A percentile compares a stretch with the other conserved stretches of the same genome.
Conservation (phyloP, 2,113 vertebrate species). For the Aegithalos caudatus region DNA sequence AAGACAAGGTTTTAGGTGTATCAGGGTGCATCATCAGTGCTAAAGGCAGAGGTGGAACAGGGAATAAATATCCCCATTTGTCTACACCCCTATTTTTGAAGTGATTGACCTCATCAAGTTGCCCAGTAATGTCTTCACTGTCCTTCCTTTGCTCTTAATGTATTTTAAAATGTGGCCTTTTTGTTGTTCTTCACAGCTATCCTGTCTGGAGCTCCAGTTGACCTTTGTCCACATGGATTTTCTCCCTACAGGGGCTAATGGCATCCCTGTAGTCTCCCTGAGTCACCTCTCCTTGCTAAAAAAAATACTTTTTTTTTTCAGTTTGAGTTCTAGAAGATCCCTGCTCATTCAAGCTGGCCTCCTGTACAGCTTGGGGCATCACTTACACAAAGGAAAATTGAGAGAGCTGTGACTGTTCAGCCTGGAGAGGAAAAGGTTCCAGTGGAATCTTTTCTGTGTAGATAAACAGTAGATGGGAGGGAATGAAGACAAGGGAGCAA, state of each 20-base stretch:
- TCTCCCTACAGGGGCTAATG: neutral
- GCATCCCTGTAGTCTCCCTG: neutral
- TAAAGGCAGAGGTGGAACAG: neutral
- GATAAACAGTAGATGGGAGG: neutral
- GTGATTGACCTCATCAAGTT: neutral
- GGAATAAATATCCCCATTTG: neutral
- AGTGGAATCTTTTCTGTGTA: neutral
- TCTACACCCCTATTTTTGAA: neutral
- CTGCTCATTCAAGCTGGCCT: neutral
- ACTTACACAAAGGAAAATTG: neutral
- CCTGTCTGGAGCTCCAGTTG: neutral
- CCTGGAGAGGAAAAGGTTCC: neutral
- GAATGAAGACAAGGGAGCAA: neutral
- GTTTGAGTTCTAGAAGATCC: neutral
- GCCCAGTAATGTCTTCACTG: neutral
- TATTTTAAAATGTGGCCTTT: neutral
- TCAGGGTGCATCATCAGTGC: fast-evolving
- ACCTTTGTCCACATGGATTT: neutral
- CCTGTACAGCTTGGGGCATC: neutral
- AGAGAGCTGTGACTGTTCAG: neutral
- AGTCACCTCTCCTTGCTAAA: no score
- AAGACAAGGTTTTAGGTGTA: neutral
- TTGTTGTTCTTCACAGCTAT: neutral
- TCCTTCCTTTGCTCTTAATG: neutral
- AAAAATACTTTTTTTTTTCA: no score